phyloP scores from a whole-genome alignment of 2,113 vertebrate species.

The Helogale parvula region DNA sequence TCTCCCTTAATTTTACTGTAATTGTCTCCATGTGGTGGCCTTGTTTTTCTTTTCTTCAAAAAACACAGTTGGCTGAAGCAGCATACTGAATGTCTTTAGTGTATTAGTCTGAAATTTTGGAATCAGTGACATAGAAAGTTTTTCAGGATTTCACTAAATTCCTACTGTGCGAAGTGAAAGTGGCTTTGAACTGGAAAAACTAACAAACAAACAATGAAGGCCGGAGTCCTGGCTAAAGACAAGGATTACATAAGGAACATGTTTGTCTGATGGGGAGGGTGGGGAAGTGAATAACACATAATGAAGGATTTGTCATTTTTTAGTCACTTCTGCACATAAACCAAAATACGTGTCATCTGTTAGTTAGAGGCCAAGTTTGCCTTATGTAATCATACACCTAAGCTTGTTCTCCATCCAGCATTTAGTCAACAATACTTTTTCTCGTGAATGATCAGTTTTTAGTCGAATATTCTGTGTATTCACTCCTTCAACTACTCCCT shows the following conservation, averaged over 20 bases:
- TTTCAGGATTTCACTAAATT: not conserved
- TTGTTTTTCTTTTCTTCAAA: slow-evolving; percentile 65
- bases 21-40: slow-evolving; percentile 65
- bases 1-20: slow-evolving; percentile 78
- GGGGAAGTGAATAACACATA: too few species aligned
- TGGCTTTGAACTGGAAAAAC: not conserved
- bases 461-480: not conserved
- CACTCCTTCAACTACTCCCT: fast-evolving
- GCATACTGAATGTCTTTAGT: not conserved
- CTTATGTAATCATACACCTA: not conserved
- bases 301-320: not conserved
- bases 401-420: not conserved
- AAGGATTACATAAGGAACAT: fast-evolving
- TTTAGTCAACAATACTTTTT: not conserved
- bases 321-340: not conserved
- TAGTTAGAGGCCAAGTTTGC: not conserved
- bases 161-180: not conserved
- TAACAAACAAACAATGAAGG: not conserved
- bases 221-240: fast-evolving
- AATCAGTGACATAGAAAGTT: not conserved
- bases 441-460: not conserved
- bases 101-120: slow-evolving; percentile 28
- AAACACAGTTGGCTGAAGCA: slow-evolving; percentile 21
- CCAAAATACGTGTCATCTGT: not conserved
- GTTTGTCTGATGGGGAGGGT: fast-evolving